Evolutionary conservation across 2,888 invertebrate species (phyloP).

Genomic region (Ariolimax columbianus): DNA sequence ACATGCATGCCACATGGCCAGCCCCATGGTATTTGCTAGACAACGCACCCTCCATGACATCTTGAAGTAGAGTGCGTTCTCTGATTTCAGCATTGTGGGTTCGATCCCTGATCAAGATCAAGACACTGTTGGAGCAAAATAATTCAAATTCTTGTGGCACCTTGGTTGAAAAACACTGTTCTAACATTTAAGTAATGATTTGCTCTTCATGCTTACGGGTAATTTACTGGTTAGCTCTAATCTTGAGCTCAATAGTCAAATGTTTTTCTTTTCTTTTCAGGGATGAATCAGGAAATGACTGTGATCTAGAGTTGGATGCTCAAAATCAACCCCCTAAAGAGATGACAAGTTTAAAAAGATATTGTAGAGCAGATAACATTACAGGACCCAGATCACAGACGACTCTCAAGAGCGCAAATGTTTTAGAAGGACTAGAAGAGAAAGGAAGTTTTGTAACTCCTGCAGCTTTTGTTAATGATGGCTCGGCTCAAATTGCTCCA

Average conservation of each 20-base stretch:
- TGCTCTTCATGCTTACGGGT: no score
- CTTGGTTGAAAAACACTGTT: no score
- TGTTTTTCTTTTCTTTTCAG: background rate
- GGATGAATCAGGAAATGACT: background rate
- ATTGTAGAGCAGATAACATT: background rate
- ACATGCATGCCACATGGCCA: no score
- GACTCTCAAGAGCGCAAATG: background rate
- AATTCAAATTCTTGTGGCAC: no score
- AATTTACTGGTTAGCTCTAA: no score
- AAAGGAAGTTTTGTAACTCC: constrained; percentile 26
- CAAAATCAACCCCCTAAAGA: constrained; percentile 37
- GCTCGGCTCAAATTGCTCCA: background rate
- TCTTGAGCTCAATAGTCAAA: background rate
- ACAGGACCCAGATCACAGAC: background rate
- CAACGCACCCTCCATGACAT: no score
- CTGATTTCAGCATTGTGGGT: no score
- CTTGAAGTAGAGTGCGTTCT: no score
- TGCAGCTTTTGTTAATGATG: constrained; percentile 9
- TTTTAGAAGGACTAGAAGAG: background rate
- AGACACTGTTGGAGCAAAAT: no score
- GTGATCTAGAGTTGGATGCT: background rate
- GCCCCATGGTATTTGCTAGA: no score
- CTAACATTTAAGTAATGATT: no score
- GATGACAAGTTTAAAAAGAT: background rate
- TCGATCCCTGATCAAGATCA: no score